phyloP scores from a whole-genome alignment of 35 echinoderm and acorn worm species.

The Eucidaris tribuloides region DNA sequence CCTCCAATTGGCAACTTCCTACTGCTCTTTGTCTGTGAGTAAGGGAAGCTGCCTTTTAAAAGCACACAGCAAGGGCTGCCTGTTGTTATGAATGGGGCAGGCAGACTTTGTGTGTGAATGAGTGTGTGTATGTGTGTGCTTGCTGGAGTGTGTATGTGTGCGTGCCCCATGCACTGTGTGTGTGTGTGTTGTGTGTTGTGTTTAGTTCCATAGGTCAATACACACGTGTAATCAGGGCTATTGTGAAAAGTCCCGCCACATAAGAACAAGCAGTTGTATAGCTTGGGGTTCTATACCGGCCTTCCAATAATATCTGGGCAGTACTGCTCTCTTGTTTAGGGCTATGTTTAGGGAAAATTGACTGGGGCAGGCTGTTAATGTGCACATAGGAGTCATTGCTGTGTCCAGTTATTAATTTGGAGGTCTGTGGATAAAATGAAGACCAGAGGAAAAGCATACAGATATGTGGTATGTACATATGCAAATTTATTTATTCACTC shows the following conservation, averaged over 20 bases:
- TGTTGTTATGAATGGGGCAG: background rate
- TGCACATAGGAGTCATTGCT: background rate
- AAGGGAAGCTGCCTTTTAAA: constrained; percentile 1
- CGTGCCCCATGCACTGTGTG: background rate
- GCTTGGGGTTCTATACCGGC: background rate
- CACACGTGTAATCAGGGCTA: background rate
- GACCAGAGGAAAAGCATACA: background rate
- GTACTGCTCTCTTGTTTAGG: background rate
- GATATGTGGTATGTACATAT: constrained; percentile 41
- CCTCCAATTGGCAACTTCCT: constrained; percentile 26
- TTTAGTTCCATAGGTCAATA: background rate
- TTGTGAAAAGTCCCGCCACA: constrained; percentile 15
- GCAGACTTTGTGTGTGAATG: background rate
- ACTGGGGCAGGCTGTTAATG: background rate
- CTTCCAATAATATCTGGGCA: background rate
- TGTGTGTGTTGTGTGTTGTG: background rate
- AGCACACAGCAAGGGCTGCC: background rate
- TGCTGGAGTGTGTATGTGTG: background rate
- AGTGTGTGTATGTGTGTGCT: background rate
- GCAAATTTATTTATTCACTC: constrained; percentile 25
- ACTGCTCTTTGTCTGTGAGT: background rate
- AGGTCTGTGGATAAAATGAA: no score
- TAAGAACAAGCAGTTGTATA: background rate
- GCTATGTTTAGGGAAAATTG: background rate
- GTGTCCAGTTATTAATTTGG: background rate